Base-by-base conservation (phyloP, 2,888 invertebrate genomes). In the Drosophila tripunctata region DNA sequence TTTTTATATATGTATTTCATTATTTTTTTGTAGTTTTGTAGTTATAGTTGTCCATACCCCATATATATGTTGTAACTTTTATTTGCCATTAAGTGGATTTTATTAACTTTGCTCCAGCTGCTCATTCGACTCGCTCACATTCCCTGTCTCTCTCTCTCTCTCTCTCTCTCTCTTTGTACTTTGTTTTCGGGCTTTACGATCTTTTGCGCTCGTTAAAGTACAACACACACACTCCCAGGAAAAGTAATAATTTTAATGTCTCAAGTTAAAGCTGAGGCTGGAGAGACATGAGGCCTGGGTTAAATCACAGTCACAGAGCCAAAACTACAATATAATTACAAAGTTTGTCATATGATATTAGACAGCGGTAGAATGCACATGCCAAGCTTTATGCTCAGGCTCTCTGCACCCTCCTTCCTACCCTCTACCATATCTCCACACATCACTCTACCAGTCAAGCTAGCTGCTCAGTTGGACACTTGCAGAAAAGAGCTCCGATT, bases 291-390 rank as follows among this genome's bases (percentile, higher is more conserved):
- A 12, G 27, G 47, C 30, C 6, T 33, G 40, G n/a, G 47, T 58
- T 45, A 58, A 64, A 40, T 60, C 64, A 62, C 51, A 65, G 21
- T n/a, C n/a, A n/a, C 57, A 24, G 27, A 21, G 21, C 24, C 33
- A 33, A 65, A 58, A 43, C 52, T 54, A 73, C 61, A 69, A 67
- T 82, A 75, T 79, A 79, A 83, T 78, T 82, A 88, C 74, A 43
- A 78, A 67, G 63, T 74, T 88, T 88, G 82, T 88, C 82, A 86
- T 87, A 74, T 74, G 83, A 83, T 83, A 83, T 83, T 88, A 82
- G 70, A 73, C 61, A 51, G 54, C 60, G 78, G 57, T 52, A 68
- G 56, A 72, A 56, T 78, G 83, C 79, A 78, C 80, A 56, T 35
- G 7, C 30, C 31, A 57, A 27, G 43, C 27, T 33, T 15, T 15